Evolutionary conservation across 2,888 invertebrate species (phyloP).

Genomic region (Adineta ricciae): DNA sequence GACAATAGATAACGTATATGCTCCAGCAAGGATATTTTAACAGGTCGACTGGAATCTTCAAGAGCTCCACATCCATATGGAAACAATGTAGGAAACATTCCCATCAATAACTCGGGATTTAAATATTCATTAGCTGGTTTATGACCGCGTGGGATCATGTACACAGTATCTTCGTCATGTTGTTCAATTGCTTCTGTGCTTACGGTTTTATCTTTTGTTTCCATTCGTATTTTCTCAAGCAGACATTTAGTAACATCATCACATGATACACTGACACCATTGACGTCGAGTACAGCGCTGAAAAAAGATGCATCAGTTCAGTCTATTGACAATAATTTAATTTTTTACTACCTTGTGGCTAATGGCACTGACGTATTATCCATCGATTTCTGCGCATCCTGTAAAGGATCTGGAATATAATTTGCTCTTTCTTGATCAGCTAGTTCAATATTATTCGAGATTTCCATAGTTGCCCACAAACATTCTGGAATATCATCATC

Average conservation of each 20-base stretch:
- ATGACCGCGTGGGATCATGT: background rate
- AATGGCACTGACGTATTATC: background rate
- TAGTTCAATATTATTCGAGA: background rate
- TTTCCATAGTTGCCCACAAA: background rate
- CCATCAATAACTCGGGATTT: background rate
- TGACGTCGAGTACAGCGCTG: background rate
- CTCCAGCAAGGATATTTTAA: background rate
- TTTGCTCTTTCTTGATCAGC: background rate
- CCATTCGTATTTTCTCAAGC: background rate
- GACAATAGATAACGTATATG: background rate
- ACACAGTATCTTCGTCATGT: background rate
- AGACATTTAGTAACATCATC: background rate
- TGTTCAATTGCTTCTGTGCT: background rate
- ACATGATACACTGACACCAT: background rate
- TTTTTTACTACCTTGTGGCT: background rate
- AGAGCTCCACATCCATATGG: background rate
- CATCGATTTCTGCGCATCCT: background rate
- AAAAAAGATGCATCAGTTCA: background rate
- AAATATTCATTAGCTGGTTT: background rate
- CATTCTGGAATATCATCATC: background rate
- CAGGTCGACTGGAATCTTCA: background rate
- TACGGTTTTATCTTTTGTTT: background rate
- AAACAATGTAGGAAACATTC: background rate
- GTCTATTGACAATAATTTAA: background rate
- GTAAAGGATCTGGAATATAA: background rate